A percentile compares a stretch with the other conserved stretches of the same genome.
phyloP scores from a whole-genome alignment of 2,113 vertebrate species.

The Xiphophorus hellerii region DNA sequence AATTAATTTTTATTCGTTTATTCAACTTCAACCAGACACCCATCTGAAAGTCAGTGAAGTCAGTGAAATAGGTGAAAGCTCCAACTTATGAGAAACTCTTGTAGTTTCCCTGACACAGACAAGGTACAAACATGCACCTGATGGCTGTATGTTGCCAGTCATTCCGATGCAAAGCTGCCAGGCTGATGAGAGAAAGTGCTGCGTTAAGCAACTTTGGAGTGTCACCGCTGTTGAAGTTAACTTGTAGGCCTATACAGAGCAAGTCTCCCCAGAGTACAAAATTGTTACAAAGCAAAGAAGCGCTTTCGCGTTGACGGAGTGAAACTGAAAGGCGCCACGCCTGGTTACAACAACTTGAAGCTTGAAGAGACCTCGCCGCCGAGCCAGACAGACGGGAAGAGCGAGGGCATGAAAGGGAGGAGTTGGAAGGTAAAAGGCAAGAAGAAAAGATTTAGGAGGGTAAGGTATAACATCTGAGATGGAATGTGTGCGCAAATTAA shows the following conservation, averaged over 20 bases:
- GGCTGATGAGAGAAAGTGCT: conserved; percentile 58
- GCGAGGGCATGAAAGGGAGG: conserved; percentile 31
- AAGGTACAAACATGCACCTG: conserved; percentile 58
- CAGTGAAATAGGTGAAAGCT: conserved; percentile 40
- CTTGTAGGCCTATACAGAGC: conserved; percentile 54
- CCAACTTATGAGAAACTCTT: conserved; percentile 39
- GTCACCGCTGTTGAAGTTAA: conserved; percentile 67
- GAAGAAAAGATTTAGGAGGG: not conserved
- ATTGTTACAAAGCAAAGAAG: conserved; percentile 73
- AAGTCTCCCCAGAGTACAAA: conserved; percentile 66
- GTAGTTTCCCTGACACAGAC: conserved; percentile 51
- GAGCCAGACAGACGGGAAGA: conserved; percentile 19
- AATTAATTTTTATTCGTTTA: conserved; percentile 55
- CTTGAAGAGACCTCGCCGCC: conserved; percentile 33
- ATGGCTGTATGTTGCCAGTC: conserved; percentile 61
- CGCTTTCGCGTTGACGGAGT: conserved; percentile 68
- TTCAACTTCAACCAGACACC: conserved; percentile 39
- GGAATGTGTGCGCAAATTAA: conserved; percentile 36
- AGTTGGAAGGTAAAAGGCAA: conserved; percentile 26
- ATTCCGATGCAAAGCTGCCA: conserved; percentile 55
- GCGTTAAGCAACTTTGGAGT: conserved; percentile 62
- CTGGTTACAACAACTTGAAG: conserved; percentile 56
- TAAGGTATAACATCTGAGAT: conserved; percentile 6
- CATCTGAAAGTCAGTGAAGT: conserved; percentile 32
- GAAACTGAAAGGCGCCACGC: conserved; percentile 62